Conservation (phyloP, 2,888 invertebrate species). For the Cheilosia soror region DNA sequence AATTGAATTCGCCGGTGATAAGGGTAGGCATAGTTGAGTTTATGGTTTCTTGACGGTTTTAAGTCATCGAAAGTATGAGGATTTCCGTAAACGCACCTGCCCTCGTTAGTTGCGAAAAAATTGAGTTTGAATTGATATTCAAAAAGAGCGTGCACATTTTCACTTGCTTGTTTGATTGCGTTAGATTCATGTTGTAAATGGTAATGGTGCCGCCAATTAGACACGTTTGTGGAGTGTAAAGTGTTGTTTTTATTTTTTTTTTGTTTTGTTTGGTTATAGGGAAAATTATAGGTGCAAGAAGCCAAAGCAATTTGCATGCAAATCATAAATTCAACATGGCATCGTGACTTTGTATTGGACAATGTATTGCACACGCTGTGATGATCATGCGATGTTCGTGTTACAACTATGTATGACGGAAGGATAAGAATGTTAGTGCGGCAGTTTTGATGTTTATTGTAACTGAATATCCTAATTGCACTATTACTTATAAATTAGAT, state of each 20-base stretch:
- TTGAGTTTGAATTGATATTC: conserved; percentile 44
- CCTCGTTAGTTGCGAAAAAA: conserved; percentile 28
- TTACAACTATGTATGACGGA: background rate
- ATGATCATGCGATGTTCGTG: conserved; percentile 4
- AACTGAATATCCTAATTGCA: background rate
- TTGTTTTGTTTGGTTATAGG: conserved; percentile 6
- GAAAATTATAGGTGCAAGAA: conserved; percentile 37
- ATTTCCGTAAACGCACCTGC: conserved; percentile 22
- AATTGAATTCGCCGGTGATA: background rate
- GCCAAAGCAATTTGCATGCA: conserved; percentile 52
- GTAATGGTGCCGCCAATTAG: conserved; percentile 66
- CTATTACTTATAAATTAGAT: background rate
- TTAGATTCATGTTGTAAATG: conserved; percentile 45
- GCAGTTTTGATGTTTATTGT: background rate
- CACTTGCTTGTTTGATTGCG: conserved; percentile 29
- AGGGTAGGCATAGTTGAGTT: background rate
- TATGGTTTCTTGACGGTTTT: conserved; percentile 6
- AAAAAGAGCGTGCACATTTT: conserved; percentile 35
- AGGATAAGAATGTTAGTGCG: background rate
- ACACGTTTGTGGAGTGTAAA: conserved; percentile 64
- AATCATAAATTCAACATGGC: conserved; percentile 36
- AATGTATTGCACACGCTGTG: conserved; percentile 6
- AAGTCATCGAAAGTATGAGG: background rate
- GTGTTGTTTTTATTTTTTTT: background rate
- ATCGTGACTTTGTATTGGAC: conserved; percentile 41